Evolutionary conservation across 1,140 invertebrate species (phyloP).

Genomic region (Melitaea cinxia): DNA sequence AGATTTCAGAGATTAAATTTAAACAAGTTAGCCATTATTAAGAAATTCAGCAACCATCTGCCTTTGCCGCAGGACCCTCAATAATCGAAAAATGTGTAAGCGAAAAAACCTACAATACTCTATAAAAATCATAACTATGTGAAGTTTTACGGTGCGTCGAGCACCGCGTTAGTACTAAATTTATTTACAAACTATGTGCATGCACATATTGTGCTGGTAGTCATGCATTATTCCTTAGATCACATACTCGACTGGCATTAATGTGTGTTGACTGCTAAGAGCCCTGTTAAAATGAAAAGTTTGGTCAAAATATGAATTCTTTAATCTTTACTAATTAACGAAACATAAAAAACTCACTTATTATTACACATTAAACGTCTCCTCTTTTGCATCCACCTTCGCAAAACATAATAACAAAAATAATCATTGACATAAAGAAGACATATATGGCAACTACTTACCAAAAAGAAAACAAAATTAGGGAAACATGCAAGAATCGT

Average conservation of each 20-base stretch:
- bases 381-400: slow-evolving; percentile 80
- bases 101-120: slow-evolving; percentile 27
- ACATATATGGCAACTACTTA: slow-evolving; percentile 65
- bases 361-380: slow-evolving; percentile 79
- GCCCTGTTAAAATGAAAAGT: slow-evolving; percentile 79
- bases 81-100: slow-evolving; percentile 19
- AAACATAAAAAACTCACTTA: slow-evolving; percentile 79
- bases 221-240: slow-evolving; percentile 77
- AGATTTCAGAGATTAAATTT: slow-evolving; percentile 11
- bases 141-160: slow-evolving; percentile 28
- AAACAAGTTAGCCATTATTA: neutral
- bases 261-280: slow-evolving; percentile 82
- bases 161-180: slow-evolving; percentile 24
- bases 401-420: slow-evolving; percentile 78
- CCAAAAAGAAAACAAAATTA: slow-evolving; percentile 48
- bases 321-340: slow-evolving; percentile 68
- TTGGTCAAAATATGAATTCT: slow-evolving; percentile 72
- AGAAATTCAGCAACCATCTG: slow-evolving; percentile 18
- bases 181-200: slow-evolving; percentile 48
- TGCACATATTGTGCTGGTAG: slow-evolving; percentile 73
- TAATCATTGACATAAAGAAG: slow-evolving; percentile 68
- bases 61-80: slow-evolving; percentile 32
- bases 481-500: slow-evolving; percentile 45
- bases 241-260: slow-evolving; percentile 82
- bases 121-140: slow-evolving; percentile 26